Conservation (phyloP, 2,113 vertebrate species). For the Ailurus styani region DNA sequence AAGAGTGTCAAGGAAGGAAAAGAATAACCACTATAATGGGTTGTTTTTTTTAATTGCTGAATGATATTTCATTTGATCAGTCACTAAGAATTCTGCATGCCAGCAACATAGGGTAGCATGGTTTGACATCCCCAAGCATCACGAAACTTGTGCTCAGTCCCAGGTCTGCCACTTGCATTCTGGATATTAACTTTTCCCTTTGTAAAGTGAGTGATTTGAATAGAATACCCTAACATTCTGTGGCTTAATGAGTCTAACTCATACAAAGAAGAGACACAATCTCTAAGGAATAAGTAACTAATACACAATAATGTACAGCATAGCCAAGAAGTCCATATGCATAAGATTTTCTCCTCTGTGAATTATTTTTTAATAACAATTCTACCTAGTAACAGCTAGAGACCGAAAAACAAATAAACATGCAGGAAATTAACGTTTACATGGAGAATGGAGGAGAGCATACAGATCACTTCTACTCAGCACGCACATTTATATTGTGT, state of each 20-base stretch:
- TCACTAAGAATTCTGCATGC: neutral
- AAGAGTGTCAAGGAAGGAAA: neutral
- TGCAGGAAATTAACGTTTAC: neutral
- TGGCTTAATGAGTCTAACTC: neutral
- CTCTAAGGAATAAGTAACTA: neutral
- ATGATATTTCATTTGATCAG: neutral
- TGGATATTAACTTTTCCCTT: neutral
- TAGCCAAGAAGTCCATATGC: neutral
- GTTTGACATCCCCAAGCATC: neutral
- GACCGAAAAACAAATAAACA: neutral
- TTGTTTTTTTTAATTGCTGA: neutral
- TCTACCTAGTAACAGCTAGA: neutral
- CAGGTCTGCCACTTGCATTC: neutral
- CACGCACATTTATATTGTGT: neutral
- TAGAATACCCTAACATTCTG: neutral
- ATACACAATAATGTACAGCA: neutral
- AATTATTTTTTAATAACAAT: slow-evolving; percentile 44
- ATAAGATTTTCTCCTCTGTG: neutral
- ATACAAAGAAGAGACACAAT: neutral
- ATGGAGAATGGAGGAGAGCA: neutral
- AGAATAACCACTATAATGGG: neutral
- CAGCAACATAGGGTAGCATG: neutral
- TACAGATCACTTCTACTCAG: neutral
- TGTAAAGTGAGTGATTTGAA: neutral
- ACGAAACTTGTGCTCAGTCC: neutral